Base-by-base conservation (phyloP, 1,140 invertebrate genomes). In the Drosophila burlai region DNA sequence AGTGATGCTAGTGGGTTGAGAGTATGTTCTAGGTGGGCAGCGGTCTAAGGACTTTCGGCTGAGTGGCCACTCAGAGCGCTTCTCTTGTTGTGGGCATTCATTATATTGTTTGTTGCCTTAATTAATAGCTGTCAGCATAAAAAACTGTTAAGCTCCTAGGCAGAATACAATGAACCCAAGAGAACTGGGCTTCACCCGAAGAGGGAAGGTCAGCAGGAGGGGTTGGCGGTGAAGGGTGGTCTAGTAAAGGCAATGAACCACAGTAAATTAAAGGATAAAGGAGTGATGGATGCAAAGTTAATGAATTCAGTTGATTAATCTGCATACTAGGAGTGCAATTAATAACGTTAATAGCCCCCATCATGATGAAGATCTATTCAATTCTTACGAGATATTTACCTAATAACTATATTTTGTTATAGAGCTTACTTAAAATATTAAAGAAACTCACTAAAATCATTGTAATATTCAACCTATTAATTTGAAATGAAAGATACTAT, bases 121-220 rank as follows among this genome's bases (percentile, higher is more conserved):
- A 89, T 87, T 83, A 84, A 89, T 83, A 71, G 80, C 36, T 75
- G 82, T 76, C 68, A 80, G 66, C 69, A 71, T 36, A 50, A 74
- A 79, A 87, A 69, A 47, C 57, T 55, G 29, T 31, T 36, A 42
- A 49, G 55, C 45, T 15, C 13, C 38, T 26, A 15, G 38, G 50
- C 10, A 16, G n/a, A 59, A 77, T 55, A 57, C 76, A 83, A 76
- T 80, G 67, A 87, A 77, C 83, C 40, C n/a, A 10, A 1, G 7
- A 47, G 50, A 40, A 29, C 38, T 8, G 11, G 13, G 21, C 13
- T 31, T 36, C 16, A 64, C 2, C 13, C 38, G 45, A 21, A 13
- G n/a, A 26, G 10, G 24, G 40, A 67, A 34, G 36, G 45, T 50
- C 26, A 34, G 26, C 15, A 21, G 18, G 18, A 42, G 34, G 26